These are phyloP conservation scores for Aricia artaxerxes DNA, from an alignment of 2,888 invertebrate species.

Conservation along the genomic window DNA sequence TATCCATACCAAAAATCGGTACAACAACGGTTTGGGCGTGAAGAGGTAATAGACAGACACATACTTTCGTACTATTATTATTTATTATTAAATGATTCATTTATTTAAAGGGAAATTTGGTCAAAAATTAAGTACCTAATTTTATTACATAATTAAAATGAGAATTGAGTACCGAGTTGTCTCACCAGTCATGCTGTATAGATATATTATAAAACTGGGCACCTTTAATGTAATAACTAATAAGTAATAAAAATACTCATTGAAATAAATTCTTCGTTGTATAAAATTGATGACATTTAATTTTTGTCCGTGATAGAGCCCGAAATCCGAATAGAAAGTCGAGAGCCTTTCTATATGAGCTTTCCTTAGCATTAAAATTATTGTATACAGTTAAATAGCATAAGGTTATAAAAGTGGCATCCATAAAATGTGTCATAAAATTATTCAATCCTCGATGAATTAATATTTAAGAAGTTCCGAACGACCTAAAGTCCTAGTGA, in stretches of 20 bases:
- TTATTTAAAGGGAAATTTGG: no score
- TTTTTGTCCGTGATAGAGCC: neutral
- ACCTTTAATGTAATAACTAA: no score
- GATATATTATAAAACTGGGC: no score
- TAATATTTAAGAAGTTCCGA: constrained; percentile 17
- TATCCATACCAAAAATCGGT: no score
- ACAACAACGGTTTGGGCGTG: no score
- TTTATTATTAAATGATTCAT: no score
- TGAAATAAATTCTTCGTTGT: neutral
- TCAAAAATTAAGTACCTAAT: no score
- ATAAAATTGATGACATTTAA: constrained; percentile 5
- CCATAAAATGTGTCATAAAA: constrained; percentile 27
- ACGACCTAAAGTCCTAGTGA: constrained; percentile 47
- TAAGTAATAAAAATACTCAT: neutral
- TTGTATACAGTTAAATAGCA: neutral
- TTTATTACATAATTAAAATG: no score
- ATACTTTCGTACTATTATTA: neutral
- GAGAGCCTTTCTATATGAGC: constrained; percentile 1
- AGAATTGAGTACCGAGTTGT: no score
- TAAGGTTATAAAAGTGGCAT: constrained; percentile 19
- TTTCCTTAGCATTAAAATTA: constrained; percentile 25
- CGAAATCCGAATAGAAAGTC: constrained; percentile 16
- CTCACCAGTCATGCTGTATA: no score
- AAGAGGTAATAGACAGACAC: neutral
- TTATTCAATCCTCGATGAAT: constrained; percentile 31